Percentiles rank a stretch among this genome's conserved stretches.
phyloP scores from a whole-genome alignment of 2,797 vertebrate genomes.

The Margarornis squamiger region DNA sequence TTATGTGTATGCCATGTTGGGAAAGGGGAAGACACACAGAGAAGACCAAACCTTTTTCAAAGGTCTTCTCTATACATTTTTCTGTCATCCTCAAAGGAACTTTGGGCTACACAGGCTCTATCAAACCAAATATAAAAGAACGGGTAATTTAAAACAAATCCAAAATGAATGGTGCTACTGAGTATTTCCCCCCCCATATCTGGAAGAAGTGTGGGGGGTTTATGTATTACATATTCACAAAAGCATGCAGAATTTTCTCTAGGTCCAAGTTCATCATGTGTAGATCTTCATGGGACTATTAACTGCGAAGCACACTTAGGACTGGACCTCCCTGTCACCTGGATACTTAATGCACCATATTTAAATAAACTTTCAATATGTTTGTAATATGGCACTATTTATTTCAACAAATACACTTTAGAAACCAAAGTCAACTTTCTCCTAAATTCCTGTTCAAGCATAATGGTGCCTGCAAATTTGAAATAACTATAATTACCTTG shows the following conservation, averaged over 20 bases:
- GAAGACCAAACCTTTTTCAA: neutral
- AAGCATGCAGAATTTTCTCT: neutral
- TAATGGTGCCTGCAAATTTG: neutral
- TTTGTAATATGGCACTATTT: neutral
- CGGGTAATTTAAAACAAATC: neutral
- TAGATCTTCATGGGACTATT: neutral
- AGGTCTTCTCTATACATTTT: neutral
- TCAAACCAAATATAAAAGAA: neutral
- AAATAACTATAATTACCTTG: neutral
- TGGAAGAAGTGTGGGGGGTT: neutral
- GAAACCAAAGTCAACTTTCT: neutral
- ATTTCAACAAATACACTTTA: neutral
- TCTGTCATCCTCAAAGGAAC: neutral
- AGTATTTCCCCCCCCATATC: neutral
- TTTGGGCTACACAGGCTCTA: neutral
- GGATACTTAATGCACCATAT: neutral
- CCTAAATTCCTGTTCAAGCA: neutral
- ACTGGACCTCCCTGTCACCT: neutral
- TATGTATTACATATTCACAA: neutral
- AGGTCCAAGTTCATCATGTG: neutral
- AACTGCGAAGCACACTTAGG: neutral
- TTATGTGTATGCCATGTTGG: accelerated
- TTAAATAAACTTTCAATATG: neutral
- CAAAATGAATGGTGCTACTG: neutral
- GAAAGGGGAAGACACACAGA: neutral